Base-by-base conservation (phyloP, 1,140 invertebrate genomes). In the Listronotus bonariensis region DNA sequence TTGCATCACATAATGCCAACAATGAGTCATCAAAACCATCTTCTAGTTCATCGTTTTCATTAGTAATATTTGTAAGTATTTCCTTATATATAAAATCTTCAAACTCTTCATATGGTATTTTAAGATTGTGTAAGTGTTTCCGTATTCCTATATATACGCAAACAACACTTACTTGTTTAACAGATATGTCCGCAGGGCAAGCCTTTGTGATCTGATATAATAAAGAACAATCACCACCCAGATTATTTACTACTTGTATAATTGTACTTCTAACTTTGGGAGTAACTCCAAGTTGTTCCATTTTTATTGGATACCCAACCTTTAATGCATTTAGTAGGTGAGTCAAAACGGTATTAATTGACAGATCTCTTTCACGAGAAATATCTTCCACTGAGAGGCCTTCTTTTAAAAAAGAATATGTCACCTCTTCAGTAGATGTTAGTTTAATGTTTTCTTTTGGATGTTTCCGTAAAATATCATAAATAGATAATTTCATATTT, bases 61-160 rank as follows among this genome's bases (percentile, higher is more conserved):
- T 6, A 26, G 7, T 49, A 12, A 17, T 12, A 12, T 15, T 12
- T 41, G 12, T 46, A 32, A 18, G 40, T 60, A 9, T 40, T 14
- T 8, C 17, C n/a, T 14, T 41, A 14, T 15, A 54, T 20, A 31
- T n/a, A 48, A 61, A 46, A 36, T 68, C 56, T 42, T 76, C 74
- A 66, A 76, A 76, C 12, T 76, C 74, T 49, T 68, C 56, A 58
- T 72, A 76, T 9, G 42, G 31, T 36, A 70, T 43, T 18, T 65
- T 45, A n/a, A 73, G 31, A 3, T 57, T 3, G 9, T 62, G 41
- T 40, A 76, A 52, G 52, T 76, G 72, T 8, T 46, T 38, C 9
- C 74, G 65, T 14, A 76, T 57, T 54, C 68, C 20, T 11, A 70
- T 20, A 67, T 73, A 74, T 3, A 64, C 43, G 34, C 68, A 31